phyloP scores from a whole-genome alignment of 1,140 invertebrate species.

The Galleria mellonella region DNA sequence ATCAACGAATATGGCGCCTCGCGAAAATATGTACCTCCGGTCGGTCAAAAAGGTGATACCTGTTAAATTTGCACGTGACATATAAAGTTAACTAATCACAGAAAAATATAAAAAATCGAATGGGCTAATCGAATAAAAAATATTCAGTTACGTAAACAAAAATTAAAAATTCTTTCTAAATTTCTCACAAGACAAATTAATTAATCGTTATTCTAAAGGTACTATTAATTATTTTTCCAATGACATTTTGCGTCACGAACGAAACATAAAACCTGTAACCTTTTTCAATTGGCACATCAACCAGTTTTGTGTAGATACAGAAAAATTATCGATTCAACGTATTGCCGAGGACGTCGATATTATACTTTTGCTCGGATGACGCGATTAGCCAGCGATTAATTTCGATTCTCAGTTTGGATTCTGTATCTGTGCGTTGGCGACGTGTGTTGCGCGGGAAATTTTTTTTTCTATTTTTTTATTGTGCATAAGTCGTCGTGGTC shows the following conservation, averaged over 20 bases:
- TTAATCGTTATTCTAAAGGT: not conserved
- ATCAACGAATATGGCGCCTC: constrained; percentile 30
- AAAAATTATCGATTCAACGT: constrained; percentile 49
- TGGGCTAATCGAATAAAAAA: too few relatives aligned
- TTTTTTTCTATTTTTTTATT: constrained; percentile 25
- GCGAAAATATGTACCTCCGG: too few relatives aligned
- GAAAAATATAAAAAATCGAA: too few relatives aligned
- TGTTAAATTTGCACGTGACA: too few relatives aligned
- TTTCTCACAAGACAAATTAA: too few relatives aligned
- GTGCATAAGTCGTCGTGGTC: not conserved
- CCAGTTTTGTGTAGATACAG: constrained; percentile 36
- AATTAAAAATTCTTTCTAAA: too few relatives aligned
- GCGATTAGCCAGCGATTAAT: constrained; percentile 14
- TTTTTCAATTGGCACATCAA: constrained; percentile 15
- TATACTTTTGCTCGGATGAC: constrained; percentile 2
- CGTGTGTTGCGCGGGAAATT: constrained; percentile 31
- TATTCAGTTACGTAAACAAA: too few relatives aligned
- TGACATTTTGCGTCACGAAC: not conserved
- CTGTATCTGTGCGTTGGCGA: constrained; percentile 42
- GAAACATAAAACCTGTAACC: not conserved
- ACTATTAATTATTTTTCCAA: not conserved
- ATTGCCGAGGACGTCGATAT: constrained; percentile 46
- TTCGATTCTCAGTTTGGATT: constrained; percentile 39
- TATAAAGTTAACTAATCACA: too few relatives aligned
- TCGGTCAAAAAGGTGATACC: too few relatives aligned